Evolutionary conservation across 2,888 invertebrate genomes (phyloP).

Genomic region (Euproctis similis): DNA sequence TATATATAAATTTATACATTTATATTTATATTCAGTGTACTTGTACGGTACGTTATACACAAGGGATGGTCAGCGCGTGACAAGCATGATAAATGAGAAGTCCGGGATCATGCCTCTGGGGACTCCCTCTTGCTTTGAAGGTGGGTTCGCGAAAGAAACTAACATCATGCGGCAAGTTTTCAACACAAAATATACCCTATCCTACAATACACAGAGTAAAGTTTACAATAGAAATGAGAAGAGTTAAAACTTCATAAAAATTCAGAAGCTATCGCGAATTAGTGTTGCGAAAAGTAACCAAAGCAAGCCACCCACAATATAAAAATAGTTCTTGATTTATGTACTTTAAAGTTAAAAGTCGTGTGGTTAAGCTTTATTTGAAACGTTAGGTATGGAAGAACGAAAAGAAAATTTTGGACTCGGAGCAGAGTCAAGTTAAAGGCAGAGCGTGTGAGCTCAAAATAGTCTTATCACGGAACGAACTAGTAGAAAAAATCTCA

Average conservation of each 20-base stretch:
- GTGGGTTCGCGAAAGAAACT: conserved; percentile 44
- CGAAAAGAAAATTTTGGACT: conserved; percentile 54
- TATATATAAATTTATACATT: conserved; percentile 19
- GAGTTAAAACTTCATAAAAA: conserved; percentile 49
- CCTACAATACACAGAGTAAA: conserved; percentile 19
- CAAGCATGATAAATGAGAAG: conserved; percentile 72
- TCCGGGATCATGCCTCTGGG: conserved; percentile 69
- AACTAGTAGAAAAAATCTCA: no score
- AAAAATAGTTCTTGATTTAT: conserved; percentile 26
- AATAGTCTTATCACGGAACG: conserved; percentile 56
- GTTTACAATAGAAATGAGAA: conserved; percentile 14
- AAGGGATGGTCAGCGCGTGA: conserved; percentile 74
- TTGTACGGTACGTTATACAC: conserved; percentile 56
- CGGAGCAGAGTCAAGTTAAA: conserved; percentile 53
- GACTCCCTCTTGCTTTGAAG: conserved; percentile 57
- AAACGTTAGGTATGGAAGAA: conserved; percentile 32
- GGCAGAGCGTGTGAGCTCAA: conserved; percentile 48
- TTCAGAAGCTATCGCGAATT: conserved; percentile 53
- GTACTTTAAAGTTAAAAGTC: conserved; percentile 33
- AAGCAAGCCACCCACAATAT: conserved; percentile 25
- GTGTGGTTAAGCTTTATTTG: conserved; percentile 25
- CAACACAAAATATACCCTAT: conserved; percentile 32
- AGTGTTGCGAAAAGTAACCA: conserved; percentile 61
- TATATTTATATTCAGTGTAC: conserved; percentile 28
- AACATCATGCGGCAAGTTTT: conserved; percentile 28